A percentile compares a stretch with the other conserved stretches of the same genome.
These are phyloP conservation scores for Nasonia giraulti DNA, from an alignment of 1,140 invertebrate genomes.

Conservation along the genomic window DNA sequence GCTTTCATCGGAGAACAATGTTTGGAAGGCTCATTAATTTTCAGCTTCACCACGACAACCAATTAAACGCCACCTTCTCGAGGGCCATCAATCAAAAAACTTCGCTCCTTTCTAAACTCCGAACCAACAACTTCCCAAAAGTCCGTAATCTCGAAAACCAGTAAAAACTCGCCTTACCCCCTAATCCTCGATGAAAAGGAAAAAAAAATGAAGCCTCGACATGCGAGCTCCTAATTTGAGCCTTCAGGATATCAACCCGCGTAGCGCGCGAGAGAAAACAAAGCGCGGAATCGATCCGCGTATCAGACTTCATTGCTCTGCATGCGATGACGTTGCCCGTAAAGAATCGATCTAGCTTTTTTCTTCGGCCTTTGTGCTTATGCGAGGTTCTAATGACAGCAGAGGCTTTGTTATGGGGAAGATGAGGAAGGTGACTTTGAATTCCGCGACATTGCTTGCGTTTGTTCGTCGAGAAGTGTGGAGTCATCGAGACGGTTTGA, in stretches of 20 bases:
- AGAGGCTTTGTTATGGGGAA: not conserved
- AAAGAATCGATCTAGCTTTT: constrained; percentile 20
- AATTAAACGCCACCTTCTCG: too few relatives aligned
- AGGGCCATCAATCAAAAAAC: too few relatives aligned
- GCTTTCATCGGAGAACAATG: too few relatives aligned
- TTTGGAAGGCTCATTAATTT: too few relatives aligned
- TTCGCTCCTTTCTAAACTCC: too few relatives aligned
- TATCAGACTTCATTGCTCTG: not conserved
- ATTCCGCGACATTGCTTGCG: too few relatives aligned
- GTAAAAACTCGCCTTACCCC: not conserved
- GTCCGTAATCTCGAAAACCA: too few relatives aligned
- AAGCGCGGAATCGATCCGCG: constrained; percentile 18
- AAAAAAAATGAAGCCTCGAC: constrained; percentile 33
- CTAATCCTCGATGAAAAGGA: not conserved
- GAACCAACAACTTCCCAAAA: too few relatives aligned
- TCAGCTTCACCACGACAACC: too few relatives aligned
- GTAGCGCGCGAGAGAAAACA: constrained; percentile 2
- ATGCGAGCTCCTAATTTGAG: constrained; percentile 19
- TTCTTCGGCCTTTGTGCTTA: not conserved
- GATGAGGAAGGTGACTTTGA: not conserved
- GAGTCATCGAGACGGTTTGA: not conserved
- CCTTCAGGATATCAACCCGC: constrained; percentile 11
- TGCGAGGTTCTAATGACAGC: not conserved
- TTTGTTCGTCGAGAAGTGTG: not conserved
- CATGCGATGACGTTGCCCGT: constrained; percentile 19